phyloP scores from a whole-genome alignment of 2,888 invertebrate species.

The Azorinus chamasolen region DNA sequence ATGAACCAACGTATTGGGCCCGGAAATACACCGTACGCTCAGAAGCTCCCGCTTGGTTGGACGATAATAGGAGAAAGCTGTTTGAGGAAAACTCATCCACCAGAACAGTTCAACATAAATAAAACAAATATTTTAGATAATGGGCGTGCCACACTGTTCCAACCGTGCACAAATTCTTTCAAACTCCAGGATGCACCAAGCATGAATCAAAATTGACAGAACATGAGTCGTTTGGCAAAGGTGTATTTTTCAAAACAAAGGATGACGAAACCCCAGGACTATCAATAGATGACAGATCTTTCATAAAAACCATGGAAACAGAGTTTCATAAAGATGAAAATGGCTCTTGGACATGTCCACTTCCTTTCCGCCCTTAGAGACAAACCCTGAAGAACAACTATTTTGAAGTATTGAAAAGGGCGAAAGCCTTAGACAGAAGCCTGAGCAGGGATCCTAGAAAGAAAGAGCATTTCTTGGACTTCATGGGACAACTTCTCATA shows the following conservation, averaged over 20 bases:
- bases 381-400: slow-evolving; percentile 49
- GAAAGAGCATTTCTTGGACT: slow-evolving; percentile 54
- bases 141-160: slow-evolving; percentile 4
- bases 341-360: slow-evolving; percentile 55
- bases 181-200: background rate
- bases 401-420: slow-evolving; percentile 37
- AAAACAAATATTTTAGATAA: slow-evolving; percentile 2
- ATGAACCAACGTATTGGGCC: slow-evolving; percentile 13
- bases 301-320: slow-evolving; percentile 41
- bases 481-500: slow-evolving; percentile 56
- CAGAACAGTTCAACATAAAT: background rate
- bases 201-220: background rate
- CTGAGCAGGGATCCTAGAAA: slow-evolving; percentile 30
- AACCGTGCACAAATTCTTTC: background rate
- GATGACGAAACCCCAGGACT: slow-evolving; percentile 48
- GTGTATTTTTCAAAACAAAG: slow-evolving; percentile 28
- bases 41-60: slow-evolving; percentile 20
- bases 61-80: slow-evolving; percentile 18
- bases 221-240: background rate
- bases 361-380: slow-evolving; percentile 47
- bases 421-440: slow-evolving; percentile 38
- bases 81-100: slow-evolving; percentile 1
- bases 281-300: slow-evolving; percentile 53
- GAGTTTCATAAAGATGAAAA: slow-evolving; percentile 28
- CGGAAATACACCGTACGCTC: slow-evolving; percentile 10